Evolutionary conservation across 2,113 vertebrate genomes (phyloP).

Genomic region (human (Homo sapiens)): DNA sequence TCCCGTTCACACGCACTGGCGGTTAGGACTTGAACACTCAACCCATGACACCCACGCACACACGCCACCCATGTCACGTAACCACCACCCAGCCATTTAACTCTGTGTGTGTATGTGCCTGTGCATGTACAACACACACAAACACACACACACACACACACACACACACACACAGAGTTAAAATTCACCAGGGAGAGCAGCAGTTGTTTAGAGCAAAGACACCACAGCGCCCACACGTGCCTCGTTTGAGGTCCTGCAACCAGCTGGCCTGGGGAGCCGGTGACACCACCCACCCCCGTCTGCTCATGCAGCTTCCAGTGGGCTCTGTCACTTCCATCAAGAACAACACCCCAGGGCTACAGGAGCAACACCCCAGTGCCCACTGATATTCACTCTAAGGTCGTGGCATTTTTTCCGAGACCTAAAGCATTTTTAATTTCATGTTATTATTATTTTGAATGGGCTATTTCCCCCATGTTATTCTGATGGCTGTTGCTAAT

Average conservation of each 20-base stretch:
- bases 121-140: too few relatives aligned
- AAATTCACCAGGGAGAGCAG: not conserved
- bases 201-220: not conserved
- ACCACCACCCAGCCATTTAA: too few relatives aligned
- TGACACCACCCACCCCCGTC: not conserved
- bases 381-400: not conserved
- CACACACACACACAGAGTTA: not conserved
- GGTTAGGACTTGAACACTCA: not conserved
- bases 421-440: too few relatives aligned
- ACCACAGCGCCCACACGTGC: accelerated
- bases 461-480: not conserved
- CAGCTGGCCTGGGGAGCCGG: not conserved
- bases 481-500: not conserved
- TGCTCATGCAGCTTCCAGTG: not conserved
- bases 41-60: not conserved
- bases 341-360: not conserved
- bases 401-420: not conserved
- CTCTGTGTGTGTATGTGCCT: too few relatives aligned
- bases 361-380: too few relatives aligned
- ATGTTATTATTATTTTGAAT: not conserved
- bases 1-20: not conserved
- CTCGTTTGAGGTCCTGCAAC: not conserved
- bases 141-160: not conserved
- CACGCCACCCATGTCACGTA: too few relatives aligned
- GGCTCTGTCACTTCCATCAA: not conserved